Base-by-base conservation (phyloP, 2,113 vertebrate genomes). In the Dicentrarchus labrax region DNA sequence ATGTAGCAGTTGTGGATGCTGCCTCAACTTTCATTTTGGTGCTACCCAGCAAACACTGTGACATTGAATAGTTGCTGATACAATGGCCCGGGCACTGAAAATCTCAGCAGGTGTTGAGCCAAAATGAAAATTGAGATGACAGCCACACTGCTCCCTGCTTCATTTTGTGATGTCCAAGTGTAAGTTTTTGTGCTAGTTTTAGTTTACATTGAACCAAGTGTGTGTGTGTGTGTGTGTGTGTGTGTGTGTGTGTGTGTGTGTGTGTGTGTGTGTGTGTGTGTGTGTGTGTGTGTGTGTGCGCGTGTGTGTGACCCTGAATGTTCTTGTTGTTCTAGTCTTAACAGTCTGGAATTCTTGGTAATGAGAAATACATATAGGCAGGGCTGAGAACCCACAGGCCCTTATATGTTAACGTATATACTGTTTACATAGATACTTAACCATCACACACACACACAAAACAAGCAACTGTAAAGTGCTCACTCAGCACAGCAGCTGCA, bases 401-500 rank as follows among this genome's bases (percentile, higher is more conserved):
- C 22, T 15, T 66, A 78, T 76, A 54, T 90, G 73, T 73, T 68
- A 72, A 78, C 4, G 6, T 38, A 50, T 43, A 85, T 22, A 38
- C 6, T 39, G 43, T 72, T 62, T 64, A 84, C 54, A 75, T 59
- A 89, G 1, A 70, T 48, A 76, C 66, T 72, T 51, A 68, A 39
- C 85, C 59, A 77, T 30, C 59, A 76, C 64, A 70, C 47, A 81
- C 56, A 66, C 53, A 68, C 30, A 65, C 59, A 89, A 78, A 86
- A 79, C 72, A 54, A 64, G 64, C 41, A 76, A 57, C 76, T 85
- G 72, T 79, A 91, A 92, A 94, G 92, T 92, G 91, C 87, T 82
- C 76, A 65, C 72, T 93, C 88, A 83, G 81, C 19, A 3, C 54
- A 75, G 87, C 85, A 90, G 91, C 89, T 92, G 88, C 90, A 90